phyloP scores from a whole-genome alignment of 2,888 invertebrate species.

The Orchesellides sinensis region DNA sequence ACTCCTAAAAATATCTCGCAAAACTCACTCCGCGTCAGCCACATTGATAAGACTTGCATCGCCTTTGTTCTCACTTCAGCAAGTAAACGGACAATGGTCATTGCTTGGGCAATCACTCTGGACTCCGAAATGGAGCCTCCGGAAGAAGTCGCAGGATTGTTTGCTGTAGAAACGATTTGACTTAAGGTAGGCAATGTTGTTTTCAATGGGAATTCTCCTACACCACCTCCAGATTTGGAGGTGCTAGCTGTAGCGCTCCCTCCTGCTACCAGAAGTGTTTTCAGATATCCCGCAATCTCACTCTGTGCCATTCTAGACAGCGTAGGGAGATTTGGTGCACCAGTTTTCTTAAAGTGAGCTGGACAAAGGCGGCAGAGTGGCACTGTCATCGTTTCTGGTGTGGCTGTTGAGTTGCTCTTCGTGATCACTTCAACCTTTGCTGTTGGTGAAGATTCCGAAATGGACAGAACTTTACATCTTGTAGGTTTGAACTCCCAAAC shows the following conservation, averaged over 20 bases:
- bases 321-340: conserved; percentile 23
- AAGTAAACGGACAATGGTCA: conserved; percentile 77
- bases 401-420: neutral
- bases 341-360: conserved; percentile 13
- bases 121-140: conserved; percentile 15
- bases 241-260: neutral
- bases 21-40: conserved; percentile 71
- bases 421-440: conserved; percentile 34
- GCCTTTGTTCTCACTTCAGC: conserved; percentile 77
- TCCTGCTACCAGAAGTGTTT: conserved; percentile 10
- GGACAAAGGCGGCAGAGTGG: conserved; percentile 37
- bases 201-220: conserved; percentile 45
- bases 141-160: neutral
- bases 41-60: conserved; percentile 75
- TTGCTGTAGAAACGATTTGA: conserved; percentile 27
- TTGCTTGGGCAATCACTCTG: conserved; percentile 65
- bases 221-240: neutral
- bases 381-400: conserved; percentile 13
- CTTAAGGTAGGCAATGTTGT: conserved; percentile 49
- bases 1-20: conserved; percentile 46
- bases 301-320: conserved; percentile 20
- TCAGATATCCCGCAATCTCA: conserved; percentile 44
- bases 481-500: conserved; percentile 33
- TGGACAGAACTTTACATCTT: conserved; percentile 29
- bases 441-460: conserved; percentile 35